Base-by-base conservation (phyloP, 2,113 vertebrate genomes). In the Lagopus muta region DNA sequence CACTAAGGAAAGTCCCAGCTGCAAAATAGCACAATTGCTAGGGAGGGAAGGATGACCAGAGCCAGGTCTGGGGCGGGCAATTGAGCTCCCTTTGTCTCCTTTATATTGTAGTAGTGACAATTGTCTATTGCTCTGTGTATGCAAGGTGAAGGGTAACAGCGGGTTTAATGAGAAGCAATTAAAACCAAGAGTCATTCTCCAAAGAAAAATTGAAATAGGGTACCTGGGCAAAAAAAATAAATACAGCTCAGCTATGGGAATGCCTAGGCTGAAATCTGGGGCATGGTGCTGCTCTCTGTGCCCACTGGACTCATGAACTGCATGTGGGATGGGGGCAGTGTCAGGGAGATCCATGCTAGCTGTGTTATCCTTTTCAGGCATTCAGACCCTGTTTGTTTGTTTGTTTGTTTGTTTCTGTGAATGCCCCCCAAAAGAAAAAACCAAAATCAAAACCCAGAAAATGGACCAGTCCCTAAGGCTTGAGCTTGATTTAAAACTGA, bases 401-500 rank as follows among this genome's bases (percentile, higher is more conserved):
- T 38, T 38, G 38, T 38, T 38, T 38, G 38, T 38, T 10, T n/a
- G n/a, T n/a, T n/a, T n/a, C 71, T 48, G 24, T 38, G 76, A 84
- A 88, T 90, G 45, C 20, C 21, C 55, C 21, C 42, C 8, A 28
- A 52, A 47, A 48, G 6, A 24, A 48, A 22, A 50, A 25, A 13
- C 9, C 38, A 38, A 50, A 50, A 50, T 13, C 40, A 40, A 11
- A 7, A 50, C 3, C 5, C 27, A 60, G 22, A 92, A 94, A 19
- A 72, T 20, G n/a, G 71, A 17, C 50, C n/a, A 12, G 5, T 34
- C 71, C 88, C 74, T 13, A 34, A 74, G 82, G 89, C 15, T 11
- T 40, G 81, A n/a, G 3, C 79, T 81, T 92, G 95, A 93, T 97
- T 97, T 95, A 92, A 84, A 36, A 64, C 94, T 69, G 30, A 50